Conservation (phyloP, 2,888 invertebrate species). For the Pycnomerus fuliginosus region DNA sequence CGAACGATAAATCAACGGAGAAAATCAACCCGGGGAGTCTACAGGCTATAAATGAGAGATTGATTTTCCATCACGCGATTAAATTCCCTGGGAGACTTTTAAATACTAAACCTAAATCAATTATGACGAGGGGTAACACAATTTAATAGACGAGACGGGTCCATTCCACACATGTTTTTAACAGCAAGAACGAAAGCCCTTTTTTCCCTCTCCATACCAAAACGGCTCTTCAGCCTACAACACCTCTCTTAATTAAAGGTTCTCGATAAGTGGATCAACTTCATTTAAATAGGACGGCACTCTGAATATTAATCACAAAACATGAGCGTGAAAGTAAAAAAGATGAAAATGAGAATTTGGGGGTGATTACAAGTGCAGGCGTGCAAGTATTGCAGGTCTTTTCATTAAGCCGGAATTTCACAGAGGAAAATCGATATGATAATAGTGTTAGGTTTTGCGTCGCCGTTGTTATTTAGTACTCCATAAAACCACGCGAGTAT, state of each 20-base stretch:
- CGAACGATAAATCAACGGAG: no score
- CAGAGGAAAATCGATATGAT: no score
- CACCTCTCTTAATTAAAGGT: slow-evolving; percentile 29
- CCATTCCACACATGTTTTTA: slow-evolving; percentile 9
- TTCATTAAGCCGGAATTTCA: no score
- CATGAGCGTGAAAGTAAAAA: slow-evolving; percentile 15
- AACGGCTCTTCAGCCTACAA: slow-evolving; percentile 15
- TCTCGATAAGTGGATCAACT: slow-evolving; percentile 30
- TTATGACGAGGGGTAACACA: slow-evolving; percentile 11
- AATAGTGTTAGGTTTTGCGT: no score
- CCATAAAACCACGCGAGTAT: no score
- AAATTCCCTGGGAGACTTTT: slow-evolving; percentile 14
- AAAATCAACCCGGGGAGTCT: no score
- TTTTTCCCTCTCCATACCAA: no score
- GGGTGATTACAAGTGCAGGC: slow-evolving; percentile 16
- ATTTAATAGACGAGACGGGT: slow-evolving; percentile 15
- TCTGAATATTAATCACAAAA: slow-evolving; percentile 23
- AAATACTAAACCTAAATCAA: slow-evolving; percentile 17
- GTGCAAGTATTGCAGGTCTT: no score
- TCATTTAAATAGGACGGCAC: slow-evolving; percentile 28
- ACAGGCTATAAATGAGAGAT: no score
- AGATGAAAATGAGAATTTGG: slow-evolving; percentile 18
- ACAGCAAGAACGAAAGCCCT: slow-evolving; percentile 3
- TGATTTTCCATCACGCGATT: slow-evolving; percentile 7
- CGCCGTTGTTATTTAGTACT: slow-evolving; percentile 15